Conservation (phyloP, 2,113 vertebrate species). For the Galbula dea region DNA sequence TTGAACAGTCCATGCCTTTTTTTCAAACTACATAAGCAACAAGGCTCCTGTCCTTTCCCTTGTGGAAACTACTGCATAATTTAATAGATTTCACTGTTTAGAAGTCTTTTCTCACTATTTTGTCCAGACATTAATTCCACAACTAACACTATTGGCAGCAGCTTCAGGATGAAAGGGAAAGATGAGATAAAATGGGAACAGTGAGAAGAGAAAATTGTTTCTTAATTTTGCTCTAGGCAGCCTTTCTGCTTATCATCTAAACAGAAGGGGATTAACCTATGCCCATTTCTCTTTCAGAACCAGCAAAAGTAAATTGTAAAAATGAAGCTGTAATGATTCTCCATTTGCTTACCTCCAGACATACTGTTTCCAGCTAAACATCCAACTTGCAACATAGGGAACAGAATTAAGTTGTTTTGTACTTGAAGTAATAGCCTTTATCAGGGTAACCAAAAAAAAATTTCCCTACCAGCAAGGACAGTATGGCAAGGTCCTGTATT, state of each 20-base stretch:
- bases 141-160: neutral
- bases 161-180: constrained; percentile 27
- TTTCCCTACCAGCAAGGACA: neutral
- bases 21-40: neutral
- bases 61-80: constrained; percentile 29
- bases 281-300: neutral
- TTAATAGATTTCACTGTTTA: constrained; percentile 36
- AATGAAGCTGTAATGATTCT: neutral
- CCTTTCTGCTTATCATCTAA: neutral
- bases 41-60: neutral
- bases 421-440: neutral
- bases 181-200: constrained; percentile 28
- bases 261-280: neutral
- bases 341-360: neutral
- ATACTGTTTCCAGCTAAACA: neutral
- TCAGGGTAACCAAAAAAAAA: neutral
- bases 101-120: constrained; percentile 20
- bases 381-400: neutral
- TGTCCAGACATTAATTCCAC: constrained; percentile 36
- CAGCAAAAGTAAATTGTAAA: neutral
- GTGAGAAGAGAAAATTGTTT: constrained; percentile 23
- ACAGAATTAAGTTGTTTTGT: neutral
- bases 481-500: neutral
- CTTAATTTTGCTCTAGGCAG: constrained; percentile 24
- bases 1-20: neutral